These are phyloP conservation scores for Oreamnos americanus DNA, from an alignment of 2,113 vertebrate species.

Conservation along the genomic window DNA sequence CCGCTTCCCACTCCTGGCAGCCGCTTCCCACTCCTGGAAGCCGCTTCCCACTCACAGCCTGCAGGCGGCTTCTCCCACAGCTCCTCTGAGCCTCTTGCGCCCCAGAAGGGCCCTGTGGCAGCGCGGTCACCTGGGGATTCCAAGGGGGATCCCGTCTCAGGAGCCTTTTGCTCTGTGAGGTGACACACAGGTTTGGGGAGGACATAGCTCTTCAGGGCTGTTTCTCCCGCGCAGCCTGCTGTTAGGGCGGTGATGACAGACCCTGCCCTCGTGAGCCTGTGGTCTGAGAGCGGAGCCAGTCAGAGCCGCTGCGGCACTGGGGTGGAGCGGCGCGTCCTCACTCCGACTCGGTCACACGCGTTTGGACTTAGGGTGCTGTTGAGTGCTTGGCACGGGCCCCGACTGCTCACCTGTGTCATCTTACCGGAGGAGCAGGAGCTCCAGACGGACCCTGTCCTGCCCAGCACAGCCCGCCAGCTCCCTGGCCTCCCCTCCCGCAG, in stretches of 20 bases:
- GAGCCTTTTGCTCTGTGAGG: neutral
- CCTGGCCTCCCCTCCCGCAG: neutral
- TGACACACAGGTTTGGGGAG: neutral
- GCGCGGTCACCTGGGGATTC: neutral
- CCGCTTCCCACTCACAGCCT: neutral
- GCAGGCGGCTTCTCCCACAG: rapidly evolving
- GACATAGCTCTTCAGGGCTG: rapidly evolving
- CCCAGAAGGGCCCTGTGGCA: neutral
- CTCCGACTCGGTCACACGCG: rapidly evolving
- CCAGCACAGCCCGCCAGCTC: neutral
- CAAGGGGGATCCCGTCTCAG: too few species aligned
- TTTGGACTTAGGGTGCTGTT: rapidly evolving
- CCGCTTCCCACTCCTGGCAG: neutral
- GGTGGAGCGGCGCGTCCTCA: rapidly evolving
- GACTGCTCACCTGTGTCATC: too few species aligned
- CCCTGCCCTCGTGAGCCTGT: neutral
- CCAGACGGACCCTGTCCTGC: neutral
- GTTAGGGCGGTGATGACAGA: rapidly evolving
- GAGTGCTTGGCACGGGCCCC: too few species aligned
- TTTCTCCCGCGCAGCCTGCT: neutral
- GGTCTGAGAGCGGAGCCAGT: neutral
- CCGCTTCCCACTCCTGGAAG: neutral
- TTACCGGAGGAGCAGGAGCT: neutral
- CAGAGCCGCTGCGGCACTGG: rapidly evolving
- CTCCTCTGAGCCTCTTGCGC: neutral